Evolutionary conservation across 2,888 invertebrate genomes (phyloP).

Genomic region (Dysmachus trigonus): DNA sequence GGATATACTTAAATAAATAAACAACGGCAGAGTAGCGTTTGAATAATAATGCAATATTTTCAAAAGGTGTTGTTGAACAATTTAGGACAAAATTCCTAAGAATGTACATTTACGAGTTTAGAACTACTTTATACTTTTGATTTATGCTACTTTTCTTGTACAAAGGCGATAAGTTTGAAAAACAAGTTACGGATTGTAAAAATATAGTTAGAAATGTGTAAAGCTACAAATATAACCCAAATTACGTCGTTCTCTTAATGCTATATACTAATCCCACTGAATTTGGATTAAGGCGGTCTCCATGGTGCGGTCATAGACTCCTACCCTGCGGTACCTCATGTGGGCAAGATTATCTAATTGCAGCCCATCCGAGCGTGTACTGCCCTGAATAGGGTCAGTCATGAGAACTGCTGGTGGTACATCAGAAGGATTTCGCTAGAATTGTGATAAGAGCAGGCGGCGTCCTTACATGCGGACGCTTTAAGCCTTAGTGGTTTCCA

Average conservation of each 20-base stretch:
- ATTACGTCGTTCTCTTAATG: neutral
- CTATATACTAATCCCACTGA: neutral
- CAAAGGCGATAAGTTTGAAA: neutral
- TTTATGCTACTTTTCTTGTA: too few relatives aligned
- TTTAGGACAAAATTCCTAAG: too few relatives aligned
- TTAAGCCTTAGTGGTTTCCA: neutral
- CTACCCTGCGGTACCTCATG: neutral
- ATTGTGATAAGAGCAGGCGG: neutral
- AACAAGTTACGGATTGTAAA: neutral
- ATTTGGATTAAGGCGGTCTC: neutral
- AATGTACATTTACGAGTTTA: too few relatives aligned
- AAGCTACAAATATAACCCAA: neutral
- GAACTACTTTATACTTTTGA: too few relatives aligned
- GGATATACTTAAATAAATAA: too few relatives aligned
- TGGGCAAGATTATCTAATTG: neutral
- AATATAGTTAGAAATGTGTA: neutral
- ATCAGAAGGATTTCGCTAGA: neutral
- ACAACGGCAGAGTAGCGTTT: too few relatives aligned
- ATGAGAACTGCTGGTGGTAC: neutral
- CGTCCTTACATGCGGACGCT: neutral
- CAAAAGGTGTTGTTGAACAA: too few relatives aligned
- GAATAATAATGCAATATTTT: too few relatives aligned
- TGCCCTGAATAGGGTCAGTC: neutral
- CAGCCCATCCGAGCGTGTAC: neutral
- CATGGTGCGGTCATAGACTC: neutral